Evolutionary conservation across 2,113 vertebrate species (phyloP).

Genomic region (Bombycilla garrulus): DNA sequence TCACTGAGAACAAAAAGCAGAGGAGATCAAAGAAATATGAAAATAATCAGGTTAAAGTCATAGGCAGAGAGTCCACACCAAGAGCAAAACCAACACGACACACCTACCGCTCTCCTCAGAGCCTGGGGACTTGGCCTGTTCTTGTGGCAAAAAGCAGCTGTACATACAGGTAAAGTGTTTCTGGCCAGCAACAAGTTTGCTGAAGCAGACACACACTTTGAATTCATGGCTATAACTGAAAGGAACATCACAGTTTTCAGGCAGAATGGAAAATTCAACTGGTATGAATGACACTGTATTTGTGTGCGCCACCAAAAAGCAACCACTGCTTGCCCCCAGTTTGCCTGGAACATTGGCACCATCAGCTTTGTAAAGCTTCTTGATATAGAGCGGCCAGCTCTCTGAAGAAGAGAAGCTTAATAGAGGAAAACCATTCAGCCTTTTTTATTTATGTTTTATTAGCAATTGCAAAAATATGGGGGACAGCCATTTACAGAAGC

Average conservation of each 20-base stretch:
- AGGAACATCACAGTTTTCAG: background rate
- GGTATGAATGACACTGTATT: background rate
- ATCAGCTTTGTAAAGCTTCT: background rate
- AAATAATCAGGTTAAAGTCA: conserved; percentile 18
- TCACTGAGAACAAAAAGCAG: background rate
- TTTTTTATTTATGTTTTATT: background rate
- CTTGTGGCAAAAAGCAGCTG: background rate
- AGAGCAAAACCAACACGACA: background rate
- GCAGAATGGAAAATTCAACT: background rate
- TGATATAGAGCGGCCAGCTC: background rate
- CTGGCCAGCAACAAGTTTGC: background rate
- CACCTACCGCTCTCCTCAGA: background rate
- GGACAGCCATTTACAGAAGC: background rate
- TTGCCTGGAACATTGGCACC: background rate
- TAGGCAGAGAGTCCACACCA: background rate
- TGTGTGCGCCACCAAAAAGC: fast-evolving
- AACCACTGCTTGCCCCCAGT: fast-evolving
- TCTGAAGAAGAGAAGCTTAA: background rate
- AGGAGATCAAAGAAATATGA: conserved; percentile 37
- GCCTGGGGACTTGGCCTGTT: background rate
- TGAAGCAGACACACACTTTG: background rate
- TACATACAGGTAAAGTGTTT: background rate
- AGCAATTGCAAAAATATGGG: background rate
- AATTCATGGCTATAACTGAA: background rate
- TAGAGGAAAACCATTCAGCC: background rate